Conservation (phyloP, 2,113 vertebrate species). For the Onychostruthus taczanowskii region DNA sequence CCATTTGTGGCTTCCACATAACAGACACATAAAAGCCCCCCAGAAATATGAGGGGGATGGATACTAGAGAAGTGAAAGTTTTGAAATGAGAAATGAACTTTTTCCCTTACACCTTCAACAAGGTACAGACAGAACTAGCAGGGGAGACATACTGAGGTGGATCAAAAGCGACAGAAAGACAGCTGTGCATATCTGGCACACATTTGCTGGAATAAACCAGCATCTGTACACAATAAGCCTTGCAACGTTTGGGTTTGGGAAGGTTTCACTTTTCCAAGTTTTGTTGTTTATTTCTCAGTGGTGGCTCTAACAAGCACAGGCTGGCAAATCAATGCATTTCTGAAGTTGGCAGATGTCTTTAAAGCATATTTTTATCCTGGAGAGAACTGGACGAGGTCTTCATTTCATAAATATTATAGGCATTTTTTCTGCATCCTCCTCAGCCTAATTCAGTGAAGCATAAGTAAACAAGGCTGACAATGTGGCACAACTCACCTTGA, state of each 20-base stretch:
- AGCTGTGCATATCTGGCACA: slow-evolving; percentile 43
- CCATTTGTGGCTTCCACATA: not conserved
- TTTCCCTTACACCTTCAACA: slow-evolving; percentile 1
- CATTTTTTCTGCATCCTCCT: not conserved
- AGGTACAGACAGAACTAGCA: not conserved
- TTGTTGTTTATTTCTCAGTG: not conserved
- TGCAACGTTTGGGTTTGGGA: not conserved
- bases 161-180: slow-evolving; percentile 63
- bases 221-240: slow-evolving; percentile 28
- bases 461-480: slow-evolving; percentile 40
- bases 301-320: not conserved
- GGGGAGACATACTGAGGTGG: not conserved
- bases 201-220: not conserved
- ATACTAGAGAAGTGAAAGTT: not conserved
- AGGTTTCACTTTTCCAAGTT: not conserved
- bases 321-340: not conserved
- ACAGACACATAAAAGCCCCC: not conserved
- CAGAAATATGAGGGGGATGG: not conserved
- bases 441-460: slow-evolving; percentile 15
- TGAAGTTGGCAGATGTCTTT: not conserved
- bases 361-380: not conserved
- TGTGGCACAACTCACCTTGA: slow-evolving; percentile 18
- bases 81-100: not conserved
- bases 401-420: not conserved
- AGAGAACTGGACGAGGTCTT: not conserved